Percentiles rank a stretch among this genome's conserved stretches.
These are phyloP conservation scores for Mantis religiosa DNA, from an alignment of 2,888 invertebrate genomes.

Conservation along the genomic window DNA sequence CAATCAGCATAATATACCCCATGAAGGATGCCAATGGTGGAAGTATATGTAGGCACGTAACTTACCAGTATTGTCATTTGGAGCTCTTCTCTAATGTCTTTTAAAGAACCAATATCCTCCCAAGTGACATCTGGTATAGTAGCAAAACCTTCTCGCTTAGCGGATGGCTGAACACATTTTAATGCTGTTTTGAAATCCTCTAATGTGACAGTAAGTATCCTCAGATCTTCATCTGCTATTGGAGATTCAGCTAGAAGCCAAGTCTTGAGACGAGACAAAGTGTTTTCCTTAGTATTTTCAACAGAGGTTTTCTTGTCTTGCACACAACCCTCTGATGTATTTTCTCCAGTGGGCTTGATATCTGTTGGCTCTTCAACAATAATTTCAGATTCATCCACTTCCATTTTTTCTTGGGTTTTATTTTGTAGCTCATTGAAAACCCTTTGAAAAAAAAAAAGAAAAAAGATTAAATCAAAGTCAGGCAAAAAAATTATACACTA, in stretches of 20 bases:
- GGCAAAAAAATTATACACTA: too few relatives aligned
- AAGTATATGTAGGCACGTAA: slow-evolving; percentile 4
- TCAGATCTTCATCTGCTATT: slow-evolving; percentile 59
- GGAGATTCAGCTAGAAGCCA: slow-evolving; percentile 45
- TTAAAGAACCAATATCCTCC: slow-evolving; percentile 92
- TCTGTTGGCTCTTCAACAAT: not conserved
- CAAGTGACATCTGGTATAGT: slow-evolving; percentile 96
- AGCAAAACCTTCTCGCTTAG: slow-evolving; percentile 94
- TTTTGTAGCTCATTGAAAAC: slow-evolving; percentile 42
- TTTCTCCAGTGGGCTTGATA: not conserved
- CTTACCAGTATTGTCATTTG: slow-evolving; percentile 80
- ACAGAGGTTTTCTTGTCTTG: not conserved
- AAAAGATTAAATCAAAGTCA: not conserved
- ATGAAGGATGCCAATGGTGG: too few relatives aligned
- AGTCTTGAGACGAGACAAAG: not conserved
- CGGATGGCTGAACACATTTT: slow-evolving; percentile 82
- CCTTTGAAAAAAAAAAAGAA: slow-evolving; percentile 35
- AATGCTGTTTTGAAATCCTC: slow-evolving; percentile 75
- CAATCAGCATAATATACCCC: too few relatives aligned
- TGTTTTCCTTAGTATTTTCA: not conserved
- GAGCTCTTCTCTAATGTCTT: slow-evolving; percentile 81
- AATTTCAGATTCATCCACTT: not conserved
- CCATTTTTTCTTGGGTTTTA: slow-evolving; percentile 30
- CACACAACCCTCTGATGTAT: not conserved
- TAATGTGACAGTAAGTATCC: slow-evolving; percentile 63